Evolutionary conservation across 92 coral and sea anemone genomes (phyloP).

Genomic region (Actinernus sp.): DNA sequence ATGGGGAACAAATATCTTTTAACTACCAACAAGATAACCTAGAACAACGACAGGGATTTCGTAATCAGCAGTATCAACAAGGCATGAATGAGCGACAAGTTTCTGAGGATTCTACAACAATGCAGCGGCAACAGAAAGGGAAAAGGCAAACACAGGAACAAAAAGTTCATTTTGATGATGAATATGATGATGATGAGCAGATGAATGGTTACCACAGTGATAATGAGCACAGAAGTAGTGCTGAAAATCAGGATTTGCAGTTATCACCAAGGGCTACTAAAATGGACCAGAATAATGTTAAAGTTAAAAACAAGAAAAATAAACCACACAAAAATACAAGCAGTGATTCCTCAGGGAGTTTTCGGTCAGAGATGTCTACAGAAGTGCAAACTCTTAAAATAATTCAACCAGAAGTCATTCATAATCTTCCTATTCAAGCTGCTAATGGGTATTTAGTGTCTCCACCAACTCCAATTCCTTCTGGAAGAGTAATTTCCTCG

Average conservation of each 20-base stretch:
- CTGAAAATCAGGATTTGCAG: constrained; percentile 18
- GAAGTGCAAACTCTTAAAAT: constrained; percentile 67
- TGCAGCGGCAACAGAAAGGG: neutral
- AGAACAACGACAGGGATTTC: neutral
- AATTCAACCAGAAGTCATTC: constrained; percentile 81
- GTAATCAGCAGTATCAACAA: too few relatives aligned
- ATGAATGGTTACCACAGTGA: constrained; percentile 29
- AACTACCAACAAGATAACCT: constrained; percentile 21
- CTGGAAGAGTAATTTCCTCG: constrained; percentile 81
- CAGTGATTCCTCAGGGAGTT: constrained; percentile 60
- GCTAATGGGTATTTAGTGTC: constrained; percentile 53
- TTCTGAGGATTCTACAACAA: neutral
- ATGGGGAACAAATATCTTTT: neutral
- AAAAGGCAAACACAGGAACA: neutral
- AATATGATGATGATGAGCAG: neutral
- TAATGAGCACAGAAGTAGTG: constrained; percentile 4
- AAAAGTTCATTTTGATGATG: neutral
- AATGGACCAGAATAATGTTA: constrained; percentile 27
- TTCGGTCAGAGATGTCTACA: constrained; percentile 14
- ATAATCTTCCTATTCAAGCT: constrained; percentile 55
- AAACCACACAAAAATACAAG: constrained; percentile 47
- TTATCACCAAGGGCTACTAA: constrained; percentile 10
- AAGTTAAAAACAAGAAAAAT: constrained; percentile 48
- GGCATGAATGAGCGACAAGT: neutral
- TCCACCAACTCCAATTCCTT: constrained; percentile 85